These are phyloP conservation scores for Drosophila watanabei DNA, from an alignment of 1,140 invertebrate species.

Conservation along the genomic window DNA sequence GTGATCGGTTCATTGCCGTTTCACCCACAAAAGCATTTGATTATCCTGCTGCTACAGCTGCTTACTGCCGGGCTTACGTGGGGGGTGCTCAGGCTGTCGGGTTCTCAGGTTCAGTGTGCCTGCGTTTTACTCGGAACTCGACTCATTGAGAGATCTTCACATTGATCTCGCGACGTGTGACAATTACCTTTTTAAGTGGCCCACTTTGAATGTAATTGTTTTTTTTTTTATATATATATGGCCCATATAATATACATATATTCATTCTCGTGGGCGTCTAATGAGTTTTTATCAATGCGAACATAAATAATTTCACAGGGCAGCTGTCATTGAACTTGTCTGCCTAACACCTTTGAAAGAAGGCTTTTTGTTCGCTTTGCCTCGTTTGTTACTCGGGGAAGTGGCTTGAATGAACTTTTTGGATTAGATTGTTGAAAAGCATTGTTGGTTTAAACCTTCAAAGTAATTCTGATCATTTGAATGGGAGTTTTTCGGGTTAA, in stretches of 20 bases:
- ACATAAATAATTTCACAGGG: conserved; percentile 34
- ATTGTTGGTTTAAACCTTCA: conserved; percentile 17
- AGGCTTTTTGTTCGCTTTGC: conserved; percentile 26
- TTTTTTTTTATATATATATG: conserved; percentile 31
- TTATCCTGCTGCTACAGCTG: conserved; percentile 32
- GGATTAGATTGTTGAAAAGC: conserved; percentile 19
- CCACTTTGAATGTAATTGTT: conserved; percentile 45
- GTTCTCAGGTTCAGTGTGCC: conserved; percentile 54
- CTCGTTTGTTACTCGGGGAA: conserved; percentile 18
- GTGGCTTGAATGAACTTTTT: conserved; percentile 15
- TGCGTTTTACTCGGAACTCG: conserved; percentile 10
- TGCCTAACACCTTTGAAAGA: conserved; percentile 25
- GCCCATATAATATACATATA: not conserved
- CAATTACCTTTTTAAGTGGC: conserved; percentile 74
- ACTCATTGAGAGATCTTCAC: conserved; percentile 46
- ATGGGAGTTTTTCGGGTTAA: not conserved
- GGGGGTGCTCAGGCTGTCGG: conserved; percentile 6
- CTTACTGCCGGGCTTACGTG: conserved; percentile 51
- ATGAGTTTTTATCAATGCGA: conserved; percentile 38
- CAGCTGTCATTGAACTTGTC: conserved; percentile 46
- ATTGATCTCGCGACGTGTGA: conserved; percentile 64
- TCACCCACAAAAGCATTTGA: conserved; percentile 52
- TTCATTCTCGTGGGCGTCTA: conserved; percentile 33
- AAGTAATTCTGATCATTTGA: not conserved
- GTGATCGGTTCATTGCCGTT: conserved; percentile 70